Base-by-base conservation (phyloP, 2,113 vertebrate genomes). In the Glaucidium brasilianum region DNA sequence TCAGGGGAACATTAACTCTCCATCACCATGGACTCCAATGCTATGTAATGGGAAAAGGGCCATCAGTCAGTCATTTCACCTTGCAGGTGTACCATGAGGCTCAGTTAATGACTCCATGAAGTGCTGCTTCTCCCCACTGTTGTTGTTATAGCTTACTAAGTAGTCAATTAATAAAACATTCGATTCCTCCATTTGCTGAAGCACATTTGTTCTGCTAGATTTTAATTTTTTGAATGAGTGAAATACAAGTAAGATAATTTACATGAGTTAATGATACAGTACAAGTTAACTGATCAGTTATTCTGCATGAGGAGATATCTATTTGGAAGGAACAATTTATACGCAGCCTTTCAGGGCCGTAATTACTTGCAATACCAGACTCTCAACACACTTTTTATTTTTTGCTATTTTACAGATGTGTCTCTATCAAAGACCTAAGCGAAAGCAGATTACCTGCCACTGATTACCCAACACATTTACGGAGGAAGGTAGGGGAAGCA, bases 211-310 rank as follows among this genome's bases (percentile, higher is more conserved):
- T 96, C 96, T 85, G 88, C 83, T 62, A 62, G 73, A 53, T 92
- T 77, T 58, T 66, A 84, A 82, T 94, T 94, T 95, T 93, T 63
- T 94, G 71, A 96, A 90, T 68, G 76, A 94, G 64, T 45, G 64
- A 91, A 92, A 96, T 6, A 89, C 1, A 14, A 95, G 75, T 27
- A n/a, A 72, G 77, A 56, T 29, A 55, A 97, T 95, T 87, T 81
- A n/a, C 20, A 15, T 34, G 80, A 94, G 89, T 41, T 94, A 95
- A 94, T 87, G 91, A 85, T 8, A 87, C 43, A 53, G 76, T 23
- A 63, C 69, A 81, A 66, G 83, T 68, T 81, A 97, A 91, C 89
- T 30, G 84, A 95, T 82, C 64, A 34, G 80, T 82, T 92, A n/a
- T 82, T 85, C 84, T 45, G 37, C 71, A 71, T 19, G 60, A 90